These are phyloP conservation scores for Brachypodius melanocephalos DNA, from an alignment of 2,113 vertebrate species.

Conservation along the genomic window DNA sequence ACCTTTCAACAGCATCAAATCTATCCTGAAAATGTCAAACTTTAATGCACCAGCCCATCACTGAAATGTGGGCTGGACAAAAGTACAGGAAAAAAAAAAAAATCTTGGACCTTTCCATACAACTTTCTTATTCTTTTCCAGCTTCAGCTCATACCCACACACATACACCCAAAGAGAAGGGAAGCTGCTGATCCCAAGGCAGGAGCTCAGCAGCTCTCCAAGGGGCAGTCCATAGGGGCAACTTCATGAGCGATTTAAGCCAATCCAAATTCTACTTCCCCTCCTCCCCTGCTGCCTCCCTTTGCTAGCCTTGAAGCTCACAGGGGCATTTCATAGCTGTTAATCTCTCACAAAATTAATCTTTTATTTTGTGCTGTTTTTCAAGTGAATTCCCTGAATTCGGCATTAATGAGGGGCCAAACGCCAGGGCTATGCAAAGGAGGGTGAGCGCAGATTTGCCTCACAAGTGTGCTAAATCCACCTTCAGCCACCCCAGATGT, in stretches of 20 bases:
- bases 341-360: neutral
- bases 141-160: neutral
- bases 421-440: accelerated
- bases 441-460: accelerated
- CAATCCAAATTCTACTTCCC: neutral
- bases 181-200: neutral
- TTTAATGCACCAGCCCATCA: neutral
- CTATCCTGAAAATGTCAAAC: neutral
- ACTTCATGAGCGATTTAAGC: neutral
- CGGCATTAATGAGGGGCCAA: accelerated
- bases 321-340: neutral
- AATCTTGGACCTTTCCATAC: neutral
- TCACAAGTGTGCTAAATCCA: accelerated
- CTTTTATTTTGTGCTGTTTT: neutral
- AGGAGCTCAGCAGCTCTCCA: neutral
- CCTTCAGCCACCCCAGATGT: neutral
- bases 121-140: neutral
- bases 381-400: neutral
- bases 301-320: neutral
- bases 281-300: neutral
- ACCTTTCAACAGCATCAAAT: neutral
- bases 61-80: neutral
- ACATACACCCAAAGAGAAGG: accelerated
- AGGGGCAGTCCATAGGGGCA: neutral
- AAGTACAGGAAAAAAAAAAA: neutral